Conservation (phyloP, 1,140 invertebrate genomes). For the Drosophila rufa region DNA sequence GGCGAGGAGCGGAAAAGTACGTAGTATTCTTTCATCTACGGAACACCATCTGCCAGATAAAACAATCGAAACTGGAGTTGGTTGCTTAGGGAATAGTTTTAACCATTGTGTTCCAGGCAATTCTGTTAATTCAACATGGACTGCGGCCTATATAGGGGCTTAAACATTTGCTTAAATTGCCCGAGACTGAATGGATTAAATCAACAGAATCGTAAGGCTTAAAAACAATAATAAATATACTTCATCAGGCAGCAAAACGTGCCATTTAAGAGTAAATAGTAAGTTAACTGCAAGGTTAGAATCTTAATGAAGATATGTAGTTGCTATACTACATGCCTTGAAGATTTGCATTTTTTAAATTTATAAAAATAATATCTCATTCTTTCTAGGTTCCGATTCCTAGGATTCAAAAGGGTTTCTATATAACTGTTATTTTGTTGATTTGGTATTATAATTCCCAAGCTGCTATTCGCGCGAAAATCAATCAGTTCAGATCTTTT, state of each 20-base stretch:
- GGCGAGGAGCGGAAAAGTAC: conserved; percentile 1
- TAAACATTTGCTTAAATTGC: conserved; percentile 26
- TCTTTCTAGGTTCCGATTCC: no score
- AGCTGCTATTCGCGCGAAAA: background rate
- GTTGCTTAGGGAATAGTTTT: conserved; percentile 28
- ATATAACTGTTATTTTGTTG: no score
- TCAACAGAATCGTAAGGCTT: conserved; percentile 16
- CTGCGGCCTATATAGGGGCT: background rate
- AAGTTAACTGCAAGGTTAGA: background rate
- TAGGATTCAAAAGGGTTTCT: no score
- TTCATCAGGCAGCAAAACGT: background rate
- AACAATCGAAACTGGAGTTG: conserved; percentile 15
- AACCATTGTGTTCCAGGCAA: conserved; percentile 5
- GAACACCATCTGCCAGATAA: conserved; percentile 21
- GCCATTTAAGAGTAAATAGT: background rate
- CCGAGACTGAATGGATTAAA: conserved; percentile 10
- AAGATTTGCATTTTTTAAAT: background rate
- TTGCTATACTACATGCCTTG: no score
- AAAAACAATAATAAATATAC: background rate
- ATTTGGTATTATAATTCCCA: background rate
- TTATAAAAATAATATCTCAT: background rate
- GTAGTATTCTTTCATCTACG: background rate
- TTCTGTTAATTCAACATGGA: conserved; percentile 1
- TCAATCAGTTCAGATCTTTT: background rate
- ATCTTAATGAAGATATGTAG: background rate